These are phyloP conservation scores for Trypoxylon attenuatum DNA, from an alignment of 2,888 invertebrate species.

Conservation along the genomic window DNA sequence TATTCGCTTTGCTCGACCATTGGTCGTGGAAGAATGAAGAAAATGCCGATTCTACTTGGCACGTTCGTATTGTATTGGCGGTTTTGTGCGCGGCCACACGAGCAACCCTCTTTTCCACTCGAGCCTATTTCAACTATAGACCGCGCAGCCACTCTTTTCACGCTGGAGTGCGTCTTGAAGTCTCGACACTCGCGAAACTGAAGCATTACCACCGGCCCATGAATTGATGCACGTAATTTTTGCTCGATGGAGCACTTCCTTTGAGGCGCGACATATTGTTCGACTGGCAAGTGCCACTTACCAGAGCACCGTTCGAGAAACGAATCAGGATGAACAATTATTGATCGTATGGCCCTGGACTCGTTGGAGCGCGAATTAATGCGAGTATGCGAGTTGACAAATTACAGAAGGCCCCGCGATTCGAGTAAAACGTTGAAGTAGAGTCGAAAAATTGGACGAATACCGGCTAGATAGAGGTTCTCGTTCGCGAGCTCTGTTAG, in stretches of 20 bases:
- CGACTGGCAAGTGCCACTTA: constrained; percentile 29
- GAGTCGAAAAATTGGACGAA: background rate
- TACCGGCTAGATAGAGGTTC: background rate
- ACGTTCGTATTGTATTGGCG: constrained; percentile 11
- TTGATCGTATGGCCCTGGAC: constrained; percentile 12
- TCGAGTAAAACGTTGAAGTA: background rate
- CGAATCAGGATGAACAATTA: constrained; percentile 41
- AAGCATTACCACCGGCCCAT: constrained; percentile 32
- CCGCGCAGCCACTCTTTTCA: constrained; percentile 20
- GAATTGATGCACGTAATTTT: constrained; percentile 32
- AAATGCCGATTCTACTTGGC: constrained; percentile 35
- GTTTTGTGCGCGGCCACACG: constrained; percentile 16
- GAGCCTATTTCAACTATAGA: constrained; percentile 29
- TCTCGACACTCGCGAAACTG: constrained; percentile 34
- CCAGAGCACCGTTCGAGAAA: constrained; percentile 30
- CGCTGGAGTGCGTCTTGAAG: constrained; percentile 21
- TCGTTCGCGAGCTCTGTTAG: background rate
- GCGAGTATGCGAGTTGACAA: background rate
- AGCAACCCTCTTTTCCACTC: constrained; percentile 29
- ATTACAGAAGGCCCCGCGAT: background rate
- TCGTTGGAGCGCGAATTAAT: background rate
- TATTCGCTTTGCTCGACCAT: too few relatives aligned
- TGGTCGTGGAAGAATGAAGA: background rate
- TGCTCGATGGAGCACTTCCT: constrained; percentile 26
- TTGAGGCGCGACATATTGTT: constrained; percentile 44